Conservation (phyloP, 2,113 vertebrate species). For the Vulpes lagopus region DNA sequence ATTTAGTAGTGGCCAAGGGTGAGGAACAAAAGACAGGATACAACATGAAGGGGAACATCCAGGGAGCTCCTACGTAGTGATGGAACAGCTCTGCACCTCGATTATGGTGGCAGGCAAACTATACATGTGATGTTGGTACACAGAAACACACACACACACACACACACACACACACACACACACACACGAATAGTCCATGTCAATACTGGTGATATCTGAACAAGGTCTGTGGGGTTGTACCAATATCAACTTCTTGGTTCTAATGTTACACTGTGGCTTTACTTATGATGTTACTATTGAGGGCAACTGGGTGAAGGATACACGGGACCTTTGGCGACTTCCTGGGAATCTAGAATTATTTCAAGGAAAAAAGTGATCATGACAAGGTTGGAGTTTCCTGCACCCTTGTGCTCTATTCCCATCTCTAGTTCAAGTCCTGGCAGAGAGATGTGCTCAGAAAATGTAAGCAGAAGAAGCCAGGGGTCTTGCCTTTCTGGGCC, state of each 20-base stretch:
- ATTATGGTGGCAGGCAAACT: neutral
- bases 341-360: neutral
- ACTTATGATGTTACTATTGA: neutral
- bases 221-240: neutral
- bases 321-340: neutral
- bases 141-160: neutral
- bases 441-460: neutral
- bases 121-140: neutral
- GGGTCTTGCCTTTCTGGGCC: neutral
- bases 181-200: neutral
- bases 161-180: neutral
- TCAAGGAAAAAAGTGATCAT: neutral
- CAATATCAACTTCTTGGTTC: neutral
- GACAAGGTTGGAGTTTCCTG: neutral
- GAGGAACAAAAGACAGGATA: neutral
- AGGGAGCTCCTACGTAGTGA: neutral
- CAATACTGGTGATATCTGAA: neutral
- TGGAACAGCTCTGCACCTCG: neutral
- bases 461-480: neutral
- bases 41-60: neutral
- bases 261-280: neutral
- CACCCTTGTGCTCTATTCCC: neutral
- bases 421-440: neutral
- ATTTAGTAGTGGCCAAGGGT: neutral
- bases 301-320: neutral